These are phyloP conservation scores for Popillia japonica DNA, from an alignment of 1,140 invertebrate genomes.

Conservation along the genomic window DNA sequence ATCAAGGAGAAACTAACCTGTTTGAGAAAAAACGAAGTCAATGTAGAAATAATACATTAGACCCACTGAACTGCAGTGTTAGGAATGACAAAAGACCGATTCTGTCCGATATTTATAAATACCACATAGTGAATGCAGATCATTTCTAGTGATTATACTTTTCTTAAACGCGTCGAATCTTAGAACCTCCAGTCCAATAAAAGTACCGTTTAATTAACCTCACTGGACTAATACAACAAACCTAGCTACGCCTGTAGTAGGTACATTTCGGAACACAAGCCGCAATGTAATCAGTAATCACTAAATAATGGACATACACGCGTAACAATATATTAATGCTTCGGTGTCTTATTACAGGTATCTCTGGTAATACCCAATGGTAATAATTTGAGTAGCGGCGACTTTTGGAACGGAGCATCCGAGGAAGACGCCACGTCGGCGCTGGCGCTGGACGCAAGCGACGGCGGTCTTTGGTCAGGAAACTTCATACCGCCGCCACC, in stretches of 20 bases:
- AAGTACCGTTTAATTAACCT: neutral
- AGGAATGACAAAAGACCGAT: too few species aligned
- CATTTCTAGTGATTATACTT: too few species aligned
- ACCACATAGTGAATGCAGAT: too few species aligned
- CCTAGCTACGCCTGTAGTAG: neutral
- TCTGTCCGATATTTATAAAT: too few species aligned
- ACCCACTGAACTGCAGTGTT: too few species aligned
- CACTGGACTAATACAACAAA: neutral
- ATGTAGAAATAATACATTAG: too few species aligned
- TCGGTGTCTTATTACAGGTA: conserved; percentile 41
- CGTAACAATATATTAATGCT: conserved; percentile 20
- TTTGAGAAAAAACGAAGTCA: too few species aligned
- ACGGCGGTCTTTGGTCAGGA: conserved; percentile 72
- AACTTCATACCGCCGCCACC: conserved; percentile 74
- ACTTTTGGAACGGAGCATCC: conserved; percentile 66
- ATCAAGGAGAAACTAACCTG: too few species aligned
- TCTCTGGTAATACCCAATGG: conserved; percentile 41
- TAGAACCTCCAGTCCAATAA: neutral
- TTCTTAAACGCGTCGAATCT: neutral
- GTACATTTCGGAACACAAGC: neutral
- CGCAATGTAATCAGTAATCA: neutral
- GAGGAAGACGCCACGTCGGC: conserved; percentile 69
- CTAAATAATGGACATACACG: neutral
- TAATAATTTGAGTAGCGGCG: conserved; percentile 44
- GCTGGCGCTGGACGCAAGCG: conserved; percentile 66